Conservation (phyloP, 2,888 invertebrate species). For the Hedychridium roseum region DNA sequence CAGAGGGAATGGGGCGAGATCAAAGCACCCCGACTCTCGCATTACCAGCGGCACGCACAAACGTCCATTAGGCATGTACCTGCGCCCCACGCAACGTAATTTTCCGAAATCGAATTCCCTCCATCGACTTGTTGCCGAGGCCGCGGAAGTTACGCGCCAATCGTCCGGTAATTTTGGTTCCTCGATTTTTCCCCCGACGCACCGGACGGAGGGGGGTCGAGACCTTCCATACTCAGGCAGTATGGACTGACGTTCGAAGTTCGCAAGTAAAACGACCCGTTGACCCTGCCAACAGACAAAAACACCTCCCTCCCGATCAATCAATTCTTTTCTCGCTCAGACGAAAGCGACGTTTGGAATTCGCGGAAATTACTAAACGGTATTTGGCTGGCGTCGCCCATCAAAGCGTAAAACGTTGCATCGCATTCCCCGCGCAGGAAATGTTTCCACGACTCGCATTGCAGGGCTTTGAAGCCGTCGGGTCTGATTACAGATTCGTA, state of each 20-base stretch:
- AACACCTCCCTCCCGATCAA: neutral
- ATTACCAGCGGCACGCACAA: slow-evolving; percentile 33
- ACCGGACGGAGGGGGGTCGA: too few species aligned
- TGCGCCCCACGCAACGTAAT: slow-evolving; percentile 25
- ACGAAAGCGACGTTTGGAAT: too few species aligned
- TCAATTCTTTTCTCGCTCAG: too few species aligned
- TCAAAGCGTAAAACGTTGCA: slow-evolving; percentile 11
- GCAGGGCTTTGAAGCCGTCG: slow-evolving; percentile 13
- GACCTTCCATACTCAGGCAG: slow-evolving; percentile 7
- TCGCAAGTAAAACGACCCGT: slow-evolving; percentile 15
- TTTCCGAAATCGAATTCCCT: slow-evolving; percentile 32
- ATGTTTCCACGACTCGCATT: slow-evolving; percentile 20
- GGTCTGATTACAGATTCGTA: slow-evolving; percentile 20
- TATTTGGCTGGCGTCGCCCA: slow-evolving; percentile 28
- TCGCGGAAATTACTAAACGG: slow-evolving; percentile 9
- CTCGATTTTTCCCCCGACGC: too few species aligned
- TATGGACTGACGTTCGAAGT: slow-evolving; percentile 17
- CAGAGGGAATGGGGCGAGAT: slow-evolving; percentile 20
- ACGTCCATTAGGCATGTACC: slow-evolving; percentile 32
- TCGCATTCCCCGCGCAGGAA: slow-evolving; percentile 16
- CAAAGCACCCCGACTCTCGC: slow-evolving; percentile 31
- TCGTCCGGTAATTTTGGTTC: too few species aligned
- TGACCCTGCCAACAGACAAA: neutral
- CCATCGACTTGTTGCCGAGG: slow-evolving; percentile 1
- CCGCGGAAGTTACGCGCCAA: too few species aligned